phyloP scores from a whole-genome alignment of 2,888 invertebrate species.

The Pandemis corylana region DNA sequence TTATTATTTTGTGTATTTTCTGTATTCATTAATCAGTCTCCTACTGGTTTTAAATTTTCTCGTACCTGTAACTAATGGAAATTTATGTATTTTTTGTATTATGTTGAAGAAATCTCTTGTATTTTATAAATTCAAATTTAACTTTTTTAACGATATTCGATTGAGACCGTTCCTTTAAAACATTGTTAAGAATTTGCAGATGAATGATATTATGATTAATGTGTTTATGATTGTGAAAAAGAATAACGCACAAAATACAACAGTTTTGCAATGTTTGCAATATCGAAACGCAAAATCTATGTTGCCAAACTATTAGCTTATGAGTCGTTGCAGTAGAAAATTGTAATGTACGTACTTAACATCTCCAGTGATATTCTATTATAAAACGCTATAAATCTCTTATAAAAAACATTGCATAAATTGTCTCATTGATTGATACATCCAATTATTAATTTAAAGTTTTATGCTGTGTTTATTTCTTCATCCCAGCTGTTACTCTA shows the following conservation, averaged over 20 bases:
- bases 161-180: no score
- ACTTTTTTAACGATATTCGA: no score
- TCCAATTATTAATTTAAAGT: neutral
- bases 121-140: no score
- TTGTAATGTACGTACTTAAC: neutral
- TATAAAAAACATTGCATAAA: neutral
- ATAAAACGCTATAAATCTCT: no score
- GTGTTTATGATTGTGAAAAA: neutral
- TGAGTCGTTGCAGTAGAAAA: neutral
- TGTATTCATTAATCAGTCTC: neutral
- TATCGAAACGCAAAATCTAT: slow-evolving; percentile 26
- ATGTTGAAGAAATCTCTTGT: no score
- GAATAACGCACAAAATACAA: neutral
- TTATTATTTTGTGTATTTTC: slow-evolving; percentile 44
- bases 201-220: neutral
- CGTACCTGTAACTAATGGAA: neutral
- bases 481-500: neutral
- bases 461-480: no score
- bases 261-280: neutral
- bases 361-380: no score
- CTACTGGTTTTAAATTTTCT: neutral
- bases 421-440: neutral
- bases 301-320: neutral
- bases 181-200: no score
- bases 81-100: no score